Evolutionary conservation across 2,113 vertebrate genomes (phyloP).

Genomic region (Neomonachus schauinslandi): DNA sequence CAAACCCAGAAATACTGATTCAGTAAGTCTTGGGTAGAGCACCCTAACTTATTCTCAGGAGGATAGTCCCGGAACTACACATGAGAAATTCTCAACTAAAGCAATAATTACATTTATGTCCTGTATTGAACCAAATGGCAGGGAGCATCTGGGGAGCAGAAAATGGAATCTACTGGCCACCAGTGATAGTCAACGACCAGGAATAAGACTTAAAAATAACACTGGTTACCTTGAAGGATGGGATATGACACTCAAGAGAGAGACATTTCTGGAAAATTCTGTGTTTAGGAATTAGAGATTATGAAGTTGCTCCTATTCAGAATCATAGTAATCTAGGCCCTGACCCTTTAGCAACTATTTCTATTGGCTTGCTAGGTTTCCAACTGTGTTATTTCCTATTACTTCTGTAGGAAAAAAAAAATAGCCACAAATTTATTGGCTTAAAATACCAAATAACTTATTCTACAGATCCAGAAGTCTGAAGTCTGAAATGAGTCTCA

Average conservation of each 20-base stretch:
- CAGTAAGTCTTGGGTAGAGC: not conserved
- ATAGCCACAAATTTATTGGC: not conserved
- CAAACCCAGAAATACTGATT: not conserved
- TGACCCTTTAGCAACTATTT: not conserved
- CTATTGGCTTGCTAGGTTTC: not conserved
- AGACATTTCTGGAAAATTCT: not conserved
- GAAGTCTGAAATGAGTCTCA: not conserved
- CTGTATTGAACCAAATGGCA: not conserved
- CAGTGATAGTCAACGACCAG: not conserved
- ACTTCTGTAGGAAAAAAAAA: not conserved
- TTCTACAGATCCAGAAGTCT: not conserved
- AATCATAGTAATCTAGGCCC: not conserved
- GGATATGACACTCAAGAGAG: not conserved
- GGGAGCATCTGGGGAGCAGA: not conserved
- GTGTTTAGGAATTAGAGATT: not conserved
- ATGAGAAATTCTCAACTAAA: not conserved
- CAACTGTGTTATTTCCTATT: not conserved
- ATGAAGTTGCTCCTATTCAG: not conserved
- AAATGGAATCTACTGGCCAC: not conserved
- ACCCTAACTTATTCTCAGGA: not conserved
- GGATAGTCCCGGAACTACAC: not conserved
- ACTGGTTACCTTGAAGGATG: not conserved
- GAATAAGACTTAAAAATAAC: not conserved
- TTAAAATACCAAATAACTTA: not conserved
- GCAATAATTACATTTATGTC: not conserved